phyloP scores from a whole-genome alignment of 2,113 vertebrate species.

The Pterophyllum scalare region DNA sequence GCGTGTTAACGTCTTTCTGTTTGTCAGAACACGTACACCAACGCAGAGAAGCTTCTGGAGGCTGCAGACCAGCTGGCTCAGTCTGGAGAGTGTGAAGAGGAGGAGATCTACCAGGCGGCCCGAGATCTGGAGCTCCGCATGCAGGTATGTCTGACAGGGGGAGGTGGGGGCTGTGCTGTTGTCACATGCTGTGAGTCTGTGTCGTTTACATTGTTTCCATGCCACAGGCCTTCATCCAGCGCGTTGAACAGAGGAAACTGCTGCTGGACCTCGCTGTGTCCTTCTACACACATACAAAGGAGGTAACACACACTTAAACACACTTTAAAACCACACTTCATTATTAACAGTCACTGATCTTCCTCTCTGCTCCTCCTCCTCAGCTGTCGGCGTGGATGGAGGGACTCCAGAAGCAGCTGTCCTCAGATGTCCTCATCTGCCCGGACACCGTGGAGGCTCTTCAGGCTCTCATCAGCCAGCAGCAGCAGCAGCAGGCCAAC shows the following conservation, averaged over 20 bases:
- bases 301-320: slow-evolving; percentile 50
- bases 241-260: slow-evolving; percentile 76
- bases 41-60: slow-evolving; percentile 80
- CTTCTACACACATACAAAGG: slow-evolving; percentile 79
- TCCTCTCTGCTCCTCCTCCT: not conserved
- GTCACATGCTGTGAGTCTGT: not conserved
- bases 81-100: slow-evolving; percentile 78
- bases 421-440: slow-evolving; percentile 55
- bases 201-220: not conserved
- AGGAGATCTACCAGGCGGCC: slow-evolving; percentile 77
- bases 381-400: slow-evolving; percentile 79
- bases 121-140: slow-evolving; percentile 77
- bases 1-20: not conserved
- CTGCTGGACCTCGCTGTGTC: slow-evolving; percentile 78
- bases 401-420: slow-evolving; percentile 77
- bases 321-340: not conserved
- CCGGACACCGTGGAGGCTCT: slow-evolving; percentile 73
- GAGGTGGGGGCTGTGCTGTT: not conserved
- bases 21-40: slow-evolving; percentile 78
- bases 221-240: slow-evolving; percentile 75
- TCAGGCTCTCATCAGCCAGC: slow-evolving; percentile 73
- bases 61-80: slow-evolving; percentile 77
- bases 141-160: slow-evolving; percentile 56
- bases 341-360: not conserved
- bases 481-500: slow-evolving; percentile 78